phyloP scores from a whole-genome alignment of 2,113 vertebrate genomes.

The Thomomys bottae region DNA sequence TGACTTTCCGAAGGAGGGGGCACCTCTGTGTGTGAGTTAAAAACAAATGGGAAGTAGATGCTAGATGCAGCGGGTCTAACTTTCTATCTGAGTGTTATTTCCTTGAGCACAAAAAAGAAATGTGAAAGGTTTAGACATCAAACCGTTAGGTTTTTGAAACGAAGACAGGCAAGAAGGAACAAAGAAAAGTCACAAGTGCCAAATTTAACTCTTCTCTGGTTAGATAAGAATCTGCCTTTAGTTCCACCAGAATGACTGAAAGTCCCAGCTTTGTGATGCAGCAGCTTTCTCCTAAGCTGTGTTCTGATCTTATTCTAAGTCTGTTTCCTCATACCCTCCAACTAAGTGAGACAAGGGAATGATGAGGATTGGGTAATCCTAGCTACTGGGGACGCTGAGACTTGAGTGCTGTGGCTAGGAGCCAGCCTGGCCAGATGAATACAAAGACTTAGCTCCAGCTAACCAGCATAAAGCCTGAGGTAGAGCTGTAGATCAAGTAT shows the following conservation, averaged over 20 bases:
- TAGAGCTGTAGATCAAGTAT: too few species aligned
- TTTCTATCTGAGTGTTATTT: conserved; percentile 53
- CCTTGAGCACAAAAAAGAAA: conserved; percentile 23
- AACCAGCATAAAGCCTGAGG: too few species aligned
- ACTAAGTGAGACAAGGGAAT: neutral
- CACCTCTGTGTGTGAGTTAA: neutral
- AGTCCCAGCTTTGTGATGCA: neutral
- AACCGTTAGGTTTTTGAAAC: conserved; percentile 39
- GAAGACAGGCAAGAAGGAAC: conserved; percentile 43
- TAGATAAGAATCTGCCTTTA: conserved; percentile 27
- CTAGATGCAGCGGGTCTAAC: neutral
- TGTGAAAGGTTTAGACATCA: conserved; percentile 51
- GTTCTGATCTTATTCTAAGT: neutral
- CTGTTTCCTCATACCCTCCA: neutral
- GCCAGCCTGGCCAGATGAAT: too few species aligned
- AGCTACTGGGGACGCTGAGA: too few species aligned
- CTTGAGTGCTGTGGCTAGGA: too few species aligned
- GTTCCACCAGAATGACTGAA: neutral
- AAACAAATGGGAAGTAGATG: neutral
- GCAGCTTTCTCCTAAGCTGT: conserved; percentile 19
- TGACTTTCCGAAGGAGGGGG: neutral
- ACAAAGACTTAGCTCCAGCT: too few species aligned
- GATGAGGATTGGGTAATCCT: too few species aligned
- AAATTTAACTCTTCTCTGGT: conserved; percentile 19
- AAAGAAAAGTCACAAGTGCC: conserved; percentile 36